Percentiles rank a stretch among this genome's conserved stretches.
Conservation (phyloP, 2,797 vertebrate species). For the Scolopax bukidnonensis region DNA sequence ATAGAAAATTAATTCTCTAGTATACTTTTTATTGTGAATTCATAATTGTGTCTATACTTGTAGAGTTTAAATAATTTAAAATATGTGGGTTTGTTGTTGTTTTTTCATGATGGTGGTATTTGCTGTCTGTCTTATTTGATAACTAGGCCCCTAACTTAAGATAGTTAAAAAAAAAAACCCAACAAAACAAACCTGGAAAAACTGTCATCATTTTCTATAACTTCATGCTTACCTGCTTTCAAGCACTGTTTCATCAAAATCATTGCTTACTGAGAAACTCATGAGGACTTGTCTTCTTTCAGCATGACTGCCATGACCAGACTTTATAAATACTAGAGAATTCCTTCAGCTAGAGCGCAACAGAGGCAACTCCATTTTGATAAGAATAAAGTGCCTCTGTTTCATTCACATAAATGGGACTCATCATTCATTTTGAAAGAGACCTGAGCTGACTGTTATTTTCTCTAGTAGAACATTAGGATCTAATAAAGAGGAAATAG, state of each 20-base stretch:
- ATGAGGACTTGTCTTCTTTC: not conserved
- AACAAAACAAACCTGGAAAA: not conserved
- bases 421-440: conserved; percentile 50
- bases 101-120: not conserved
- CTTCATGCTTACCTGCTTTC: not conserved
- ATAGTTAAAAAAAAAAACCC: not conserved
- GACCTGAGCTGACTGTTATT: conserved; percentile 32
- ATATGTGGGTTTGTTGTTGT: not conserved
- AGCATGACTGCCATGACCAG: not conserved
- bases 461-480: conserved; percentile 27
- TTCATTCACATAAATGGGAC: conserved; percentile 18
- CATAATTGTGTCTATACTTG: not conserved
- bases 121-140: not conserved
- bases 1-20: not conserved
- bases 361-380: conserved; percentile 23
- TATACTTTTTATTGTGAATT: not conserved
- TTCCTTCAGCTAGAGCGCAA: not conserved
- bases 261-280: not conserved
- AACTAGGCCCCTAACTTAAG: not conserved
- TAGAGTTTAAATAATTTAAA: not conserved
- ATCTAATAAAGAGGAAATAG: conserved; percentile 16
- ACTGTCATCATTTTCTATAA: not conserved
- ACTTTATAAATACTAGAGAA: not conserved
- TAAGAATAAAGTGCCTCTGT: conserved; percentile 39
- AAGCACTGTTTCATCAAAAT: not conserved